These are phyloP conservation scores for Drosophila lini DNA, from an alignment of 1,140 invertebrate genomes.

Conservation along the genomic window DNA sequence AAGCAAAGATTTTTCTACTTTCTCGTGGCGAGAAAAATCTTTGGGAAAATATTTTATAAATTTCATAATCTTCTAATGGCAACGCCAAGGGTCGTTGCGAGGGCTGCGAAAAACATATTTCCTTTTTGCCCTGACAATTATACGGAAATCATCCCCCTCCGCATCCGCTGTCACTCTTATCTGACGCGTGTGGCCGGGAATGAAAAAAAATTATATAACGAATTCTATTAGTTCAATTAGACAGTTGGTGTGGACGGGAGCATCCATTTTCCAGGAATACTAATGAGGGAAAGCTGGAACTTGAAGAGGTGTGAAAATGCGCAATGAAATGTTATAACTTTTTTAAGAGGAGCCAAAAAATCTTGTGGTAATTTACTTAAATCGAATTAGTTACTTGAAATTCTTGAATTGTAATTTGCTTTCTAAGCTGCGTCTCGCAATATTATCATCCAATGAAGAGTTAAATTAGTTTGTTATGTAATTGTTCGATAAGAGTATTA, in stretches of 20 bases:
- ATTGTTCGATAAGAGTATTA: neutral
- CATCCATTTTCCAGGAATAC: conserved; percentile 4
- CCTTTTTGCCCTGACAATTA: conserved; percentile 40
- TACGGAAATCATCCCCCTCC: conserved; percentile 46
- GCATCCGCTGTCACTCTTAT: conserved; percentile 32
- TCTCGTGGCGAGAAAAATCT: conserved; percentile 54
- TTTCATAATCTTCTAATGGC: conserved; percentile 59
- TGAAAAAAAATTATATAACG: conserved; percentile 26
- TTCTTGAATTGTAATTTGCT: too few relatives aligned
- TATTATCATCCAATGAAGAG: neutral
- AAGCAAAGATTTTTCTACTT: conserved; percentile 71
- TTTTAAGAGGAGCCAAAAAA: neutral
- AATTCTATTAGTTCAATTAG: conserved; percentile 75
- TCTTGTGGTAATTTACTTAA: neutral
- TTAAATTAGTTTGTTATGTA: neutral
- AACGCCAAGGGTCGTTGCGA: conserved; percentile 33
- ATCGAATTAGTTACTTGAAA: neutral
- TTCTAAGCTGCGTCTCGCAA: too few relatives aligned
- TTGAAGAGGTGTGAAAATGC: conserved; percentile 9
- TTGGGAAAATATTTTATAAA: conserved; percentile 59
- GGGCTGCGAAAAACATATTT: conserved; percentile 27
- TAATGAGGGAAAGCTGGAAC: conserved; percentile 16
- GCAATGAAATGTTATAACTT: neutral
- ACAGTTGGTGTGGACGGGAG: conserved; percentile 34
- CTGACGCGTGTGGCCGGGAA: conserved; percentile 53